Base-by-base conservation (phyloP, 1,140 invertebrate species). In the Magallana ariakensis region DNA sequence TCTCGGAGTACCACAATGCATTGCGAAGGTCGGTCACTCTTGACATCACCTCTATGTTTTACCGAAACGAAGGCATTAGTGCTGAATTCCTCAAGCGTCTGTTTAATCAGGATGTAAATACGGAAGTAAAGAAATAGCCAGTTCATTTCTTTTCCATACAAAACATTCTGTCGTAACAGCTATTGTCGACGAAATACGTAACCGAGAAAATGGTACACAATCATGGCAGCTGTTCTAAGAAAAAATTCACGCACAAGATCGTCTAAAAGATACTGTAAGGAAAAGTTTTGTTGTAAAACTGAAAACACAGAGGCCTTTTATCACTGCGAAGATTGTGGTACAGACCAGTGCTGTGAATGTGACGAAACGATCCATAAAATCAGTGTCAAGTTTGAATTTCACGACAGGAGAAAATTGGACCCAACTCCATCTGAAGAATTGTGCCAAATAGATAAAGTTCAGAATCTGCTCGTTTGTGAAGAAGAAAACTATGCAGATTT, bases 401-500 rank as follows among this genome's bases (percentile, higher is more conserved):
- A 95, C 84, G 92, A 93, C 15, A 88, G 93, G 84, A 84, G 88
- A 83, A 56, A 80, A n/a, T 87, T 95, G 56, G 89, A 91, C 22
- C 86, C 85, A 15, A 91, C 92, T 58, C 88, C 90, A 33, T 66
- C 66, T 15, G 93, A 92, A 70, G 85, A 90, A 80, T 85, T 95
- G 3, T 95, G 94, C 89, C 91, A 95, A 56, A 89, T 91, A n/a
- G 83, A 87, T 58, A 82, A 16, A 16, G 19, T 84, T 11, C 85
- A 88, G 11, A 81, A 86, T 60, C 87, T 87, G 81, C 66, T 89
- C 33, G 83, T 86, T n/a, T 95, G 94, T 87, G 83, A 88, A 62
- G 89, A 92, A 22, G 87, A 89, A 84, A 95, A 95, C 85, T 95
- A 92, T 90, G 93, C 94, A 16, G 95, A 95, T 88, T 83, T 94